A percentile compares a stretch with the other conserved stretches of the same genome.
Evolutionary conservation across 2,113 vertebrate genomes (phyloP).

Genomic region (Pelmatolapia mariae): DNA sequence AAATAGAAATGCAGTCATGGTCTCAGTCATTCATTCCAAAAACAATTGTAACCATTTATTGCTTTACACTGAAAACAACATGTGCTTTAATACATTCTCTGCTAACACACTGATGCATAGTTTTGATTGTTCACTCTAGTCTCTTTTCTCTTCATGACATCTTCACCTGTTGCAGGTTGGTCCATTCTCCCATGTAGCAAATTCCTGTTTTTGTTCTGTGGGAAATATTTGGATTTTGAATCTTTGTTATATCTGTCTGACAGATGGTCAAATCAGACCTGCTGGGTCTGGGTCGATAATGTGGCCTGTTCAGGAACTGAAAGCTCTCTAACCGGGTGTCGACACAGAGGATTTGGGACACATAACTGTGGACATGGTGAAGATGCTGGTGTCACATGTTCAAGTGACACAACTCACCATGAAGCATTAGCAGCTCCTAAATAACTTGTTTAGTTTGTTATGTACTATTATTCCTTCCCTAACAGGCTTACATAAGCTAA

Average conservation of each 20-base stretch:
- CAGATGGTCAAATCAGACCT: rapidly evolving
- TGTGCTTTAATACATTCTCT: not conserved
- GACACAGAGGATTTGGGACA: not conserved
- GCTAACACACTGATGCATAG: not conserved
- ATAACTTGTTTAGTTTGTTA: not conserved
- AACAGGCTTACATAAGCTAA: not conserved
- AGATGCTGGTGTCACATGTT: not conserved
- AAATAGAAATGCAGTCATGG: not conserved
- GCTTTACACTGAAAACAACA: not conserved
- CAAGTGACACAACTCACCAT: not conserved
- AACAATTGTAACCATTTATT: not conserved
- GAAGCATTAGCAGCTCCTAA: not conserved
- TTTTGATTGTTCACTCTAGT: not conserved
- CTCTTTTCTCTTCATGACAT: not conserved
- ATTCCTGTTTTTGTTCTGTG: not conserved
- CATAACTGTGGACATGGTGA: not conserved
- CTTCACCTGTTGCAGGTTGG: not conserved
- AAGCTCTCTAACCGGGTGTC: not conserved
- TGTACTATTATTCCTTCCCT: not conserved
- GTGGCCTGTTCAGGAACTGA: not conserved
- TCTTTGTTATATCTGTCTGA: not conserved
- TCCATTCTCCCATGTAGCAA: not conserved
- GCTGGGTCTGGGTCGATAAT: not conserved
- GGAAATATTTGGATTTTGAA: not conserved
- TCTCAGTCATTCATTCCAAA: not conserved